Evolutionary conservation across 1,140 invertebrate species (phyloP).

Genomic region (Drosophila tropicalis): DNA sequence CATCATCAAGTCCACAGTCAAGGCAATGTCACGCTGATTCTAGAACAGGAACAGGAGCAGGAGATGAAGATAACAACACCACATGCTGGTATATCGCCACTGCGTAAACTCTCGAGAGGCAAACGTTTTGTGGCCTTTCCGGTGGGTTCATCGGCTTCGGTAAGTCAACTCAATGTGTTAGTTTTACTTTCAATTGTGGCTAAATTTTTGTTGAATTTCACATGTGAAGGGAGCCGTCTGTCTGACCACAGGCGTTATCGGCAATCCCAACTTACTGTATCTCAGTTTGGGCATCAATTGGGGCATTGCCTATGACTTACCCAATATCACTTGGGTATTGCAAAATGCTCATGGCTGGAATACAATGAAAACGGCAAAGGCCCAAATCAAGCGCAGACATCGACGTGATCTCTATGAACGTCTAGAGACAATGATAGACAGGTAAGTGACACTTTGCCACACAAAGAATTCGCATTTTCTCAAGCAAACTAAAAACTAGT

Average conservation of each 20-base stretch:
- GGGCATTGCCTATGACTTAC: constrained; percentile 90
- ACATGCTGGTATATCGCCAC: constrained; percentile 56
- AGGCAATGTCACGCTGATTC: constrained; percentile 63
- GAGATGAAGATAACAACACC: constrained; percentile 44
- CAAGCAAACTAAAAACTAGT: not conserved
- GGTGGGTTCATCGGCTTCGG: constrained; percentile 81
- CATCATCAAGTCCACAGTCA: constrained; percentile 36
- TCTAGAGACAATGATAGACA: constrained; percentile 88
- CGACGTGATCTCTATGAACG: constrained; percentile 88
- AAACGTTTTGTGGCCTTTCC: constrained; percentile 83
- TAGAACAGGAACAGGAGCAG: constrained; percentile 32
- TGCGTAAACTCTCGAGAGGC: constrained; percentile 69
- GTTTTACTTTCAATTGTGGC: not conserved
- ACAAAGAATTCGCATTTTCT: not conserved
- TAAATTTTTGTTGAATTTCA: constrained; percentile 37
- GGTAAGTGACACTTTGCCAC: constrained; percentile 83
- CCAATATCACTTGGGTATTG: constrained; percentile 87
- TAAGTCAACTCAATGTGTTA: constrained; percentile 55
- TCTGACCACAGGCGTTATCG: constrained; percentile 75
- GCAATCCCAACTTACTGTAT: constrained; percentile 76
- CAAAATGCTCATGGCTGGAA: constrained; percentile 82
- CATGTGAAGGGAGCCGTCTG: constrained; percentile 69
- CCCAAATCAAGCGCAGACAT: constrained; percentile 85
- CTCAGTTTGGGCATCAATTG: constrained; percentile 85
- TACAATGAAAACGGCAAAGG: constrained; percentile 55